Evolutionary conservation across 2,113 vertebrate species (phyloP).

Genomic region (Puntigrus tetrazona): DNA sequence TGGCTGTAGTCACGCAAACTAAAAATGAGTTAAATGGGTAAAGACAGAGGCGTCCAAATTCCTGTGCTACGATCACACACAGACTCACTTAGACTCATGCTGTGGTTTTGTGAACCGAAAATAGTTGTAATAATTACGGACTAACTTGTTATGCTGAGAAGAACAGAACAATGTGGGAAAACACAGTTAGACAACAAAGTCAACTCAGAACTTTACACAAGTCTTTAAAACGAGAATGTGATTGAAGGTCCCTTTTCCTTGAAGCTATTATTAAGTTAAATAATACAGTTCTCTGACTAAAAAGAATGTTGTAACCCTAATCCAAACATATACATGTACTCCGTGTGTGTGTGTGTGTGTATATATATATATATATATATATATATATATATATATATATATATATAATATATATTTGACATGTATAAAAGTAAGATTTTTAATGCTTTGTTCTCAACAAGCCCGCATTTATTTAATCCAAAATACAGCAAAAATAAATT

Average conservation of each 20-base stretch:
- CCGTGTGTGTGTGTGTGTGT: too few relatives aligned
- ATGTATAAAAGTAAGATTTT: too few relatives aligned
- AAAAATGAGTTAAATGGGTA: slow-evolving; percentile 69
- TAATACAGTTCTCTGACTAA: background rate
- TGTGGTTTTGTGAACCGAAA: background rate
- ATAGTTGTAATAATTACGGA: slow-evolving; percentile 13
- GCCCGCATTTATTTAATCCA: too few relatives aligned
- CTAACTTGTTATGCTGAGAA: background rate
- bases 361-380: background rate
- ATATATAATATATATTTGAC: too few relatives aligned
- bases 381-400: background rate
- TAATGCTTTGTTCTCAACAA: too few relatives aligned
- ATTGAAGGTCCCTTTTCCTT: background rate
- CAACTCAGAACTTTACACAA: background rate
- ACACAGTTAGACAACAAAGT: background rate
- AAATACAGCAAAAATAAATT: too few relatives aligned
- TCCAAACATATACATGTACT: too few relatives aligned
- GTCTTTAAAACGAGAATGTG: background rate
- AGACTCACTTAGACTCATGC: background rate
- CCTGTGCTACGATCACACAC: slow-evolving; percentile 46
- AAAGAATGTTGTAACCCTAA: background rate
- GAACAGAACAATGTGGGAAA: background rate
- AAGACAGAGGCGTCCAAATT: slow-evolving; percentile 73
- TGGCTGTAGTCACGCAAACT: slow-evolving; percentile 66
- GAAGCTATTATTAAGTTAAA: background rate